Base-by-base conservation (phyloP, 2,113 vertebrate genomes). In the Paradoxurus hermaphroditus region DNA sequence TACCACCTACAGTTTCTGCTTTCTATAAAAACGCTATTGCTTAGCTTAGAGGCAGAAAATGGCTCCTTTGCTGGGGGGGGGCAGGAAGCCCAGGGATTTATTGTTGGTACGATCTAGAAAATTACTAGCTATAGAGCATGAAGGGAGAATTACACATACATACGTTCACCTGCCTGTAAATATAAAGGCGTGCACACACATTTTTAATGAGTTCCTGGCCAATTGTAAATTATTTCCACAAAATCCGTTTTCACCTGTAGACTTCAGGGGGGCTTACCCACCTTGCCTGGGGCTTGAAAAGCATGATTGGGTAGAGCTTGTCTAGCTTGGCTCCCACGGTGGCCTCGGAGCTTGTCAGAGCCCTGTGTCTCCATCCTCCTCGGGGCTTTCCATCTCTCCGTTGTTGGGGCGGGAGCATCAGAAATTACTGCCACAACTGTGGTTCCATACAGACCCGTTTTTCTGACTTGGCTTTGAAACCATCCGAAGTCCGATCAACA, bases 11-110 rank as follows among this genome's bases (percentile, higher is more conserved):
- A 2, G 67, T n/a, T 34, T 82, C 41, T 51, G 68, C 49, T 86
- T 67, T 86, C 59, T 90, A 31, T 77, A 90, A 93, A 95, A 96
- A 65, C 34, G 34, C 34, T 63, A 46, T 77, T 85, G 86, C 39
- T 39, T 73, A 51, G 67, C 36, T 92, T 49, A 63, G 67, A 63
- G 51, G 41, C 75, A 83, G 90, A 72, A 70, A 82, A 65, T 31
- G 7, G 62, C 67, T 27, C 88, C 51, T 62, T 53, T 39, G 25
- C 12, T 7, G 25, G 62, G 62, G 62, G 70, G 65, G 7, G 31
- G 34, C 1, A 18, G 9, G 21, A 31, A 88, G 46, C 21, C 46
- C 3, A 31, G 16, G 88, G 41, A 9, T 78, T 68, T 68, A 75
- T 19, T 11, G 3, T 72, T 83, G 44, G 25, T 78, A 25, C 14